A percentile compares a stretch with the other conserved stretches of the same genome.
Conservation (phyloP, 2,888 invertebrate species). For the Synergus laeviventris region DNA sequence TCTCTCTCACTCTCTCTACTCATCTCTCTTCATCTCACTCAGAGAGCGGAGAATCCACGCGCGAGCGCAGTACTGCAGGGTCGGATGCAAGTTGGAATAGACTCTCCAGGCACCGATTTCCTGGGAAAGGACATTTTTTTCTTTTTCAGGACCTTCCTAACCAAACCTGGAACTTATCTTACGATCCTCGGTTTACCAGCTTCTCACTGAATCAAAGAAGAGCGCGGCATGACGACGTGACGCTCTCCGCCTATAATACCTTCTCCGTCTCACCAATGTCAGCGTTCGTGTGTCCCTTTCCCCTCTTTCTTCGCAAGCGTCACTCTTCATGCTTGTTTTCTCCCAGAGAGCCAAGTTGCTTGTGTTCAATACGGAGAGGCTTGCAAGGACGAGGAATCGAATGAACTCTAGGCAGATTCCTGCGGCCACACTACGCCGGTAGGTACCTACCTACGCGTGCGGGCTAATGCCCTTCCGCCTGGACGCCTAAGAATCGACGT, state of each 20-base stretch:
- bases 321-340: conserved; percentile 41
- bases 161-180: conserved; percentile 36
- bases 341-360: conserved; percentile 43
- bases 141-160: neutral
- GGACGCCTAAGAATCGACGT: conserved; percentile 33
- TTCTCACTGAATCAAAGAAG: conserved; percentile 35
- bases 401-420: conserved; percentile 62
- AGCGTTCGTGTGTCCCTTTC: conserved; percentile 41
- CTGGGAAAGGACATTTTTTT: conserved; percentile 35
- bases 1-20: neutral
- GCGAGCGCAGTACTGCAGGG: conserved; percentile 16
- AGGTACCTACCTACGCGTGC: conserved; percentile 31
- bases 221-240: conserved; percentile 24
- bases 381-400: conserved; percentile 63
- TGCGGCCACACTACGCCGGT: conserved; percentile 46
- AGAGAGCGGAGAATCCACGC: neutral
- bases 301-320: conserved; percentile 46
- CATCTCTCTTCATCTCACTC: neutral
- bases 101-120: conserved; percentile 36
- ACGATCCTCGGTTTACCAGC: conserved; percentile 22
- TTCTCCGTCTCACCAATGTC: conserved; percentile 28
- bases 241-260: conserved; percentile 2
- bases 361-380: conserved; percentile 61
- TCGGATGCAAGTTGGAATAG: conserved; percentile 33
- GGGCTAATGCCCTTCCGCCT: conserved; percentile 38